phyloP scores from a whole-genome alignment of 2,888 invertebrate species.

The Deroplatys truncata region DNA sequence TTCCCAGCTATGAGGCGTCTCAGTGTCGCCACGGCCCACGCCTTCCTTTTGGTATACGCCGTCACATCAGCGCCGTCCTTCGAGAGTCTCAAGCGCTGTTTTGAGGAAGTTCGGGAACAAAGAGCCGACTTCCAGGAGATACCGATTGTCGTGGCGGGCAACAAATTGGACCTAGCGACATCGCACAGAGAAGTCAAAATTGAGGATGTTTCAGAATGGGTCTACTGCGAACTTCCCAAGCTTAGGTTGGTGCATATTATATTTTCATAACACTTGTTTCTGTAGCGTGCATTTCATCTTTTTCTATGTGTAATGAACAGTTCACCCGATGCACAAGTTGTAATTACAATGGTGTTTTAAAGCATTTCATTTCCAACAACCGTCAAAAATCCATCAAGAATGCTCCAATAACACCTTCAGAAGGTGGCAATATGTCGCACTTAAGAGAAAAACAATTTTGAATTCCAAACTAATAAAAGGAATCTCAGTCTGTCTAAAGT shows the following conservation, averaged over 20 bases:
- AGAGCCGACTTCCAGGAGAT: slow-evolving; percentile 74
- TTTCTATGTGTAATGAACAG: background rate
- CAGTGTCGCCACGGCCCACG: slow-evolving; percentile 82
- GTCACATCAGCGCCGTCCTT: slow-evolving; percentile 71
- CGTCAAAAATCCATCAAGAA: no score
- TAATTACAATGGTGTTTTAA: no score
- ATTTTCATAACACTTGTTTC: background rate
- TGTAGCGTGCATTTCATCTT: background rate
- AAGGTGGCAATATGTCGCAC: no score
- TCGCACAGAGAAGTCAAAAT: slow-evolving; percentile 67
- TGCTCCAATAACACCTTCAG: no score
- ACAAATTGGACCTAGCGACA: slow-evolving; percentile 73
- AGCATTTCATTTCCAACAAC: no score
- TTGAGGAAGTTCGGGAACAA: slow-evolving; percentile 79
- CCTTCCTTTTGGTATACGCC: slow-evolving; percentile 82
- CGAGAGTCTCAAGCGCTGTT: slow-evolving; percentile 66
- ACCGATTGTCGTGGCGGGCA: slow-evolving; percentile 82
- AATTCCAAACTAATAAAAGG: no score
- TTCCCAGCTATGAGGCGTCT: slow-evolving; percentile 88
- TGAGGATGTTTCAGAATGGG: slow-evolving; percentile 79
- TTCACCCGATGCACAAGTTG: no score
- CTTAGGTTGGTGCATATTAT: slow-evolving; percentile 52
- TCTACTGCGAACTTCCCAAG: slow-evolving; percentile 69
- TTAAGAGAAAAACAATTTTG: no score
- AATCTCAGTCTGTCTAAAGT: no score